Percentiles rank a stretch among this genome's conserved stretches.
Evolutionary conservation across 2,797 vertebrate genomes (phyloP).

Genomic region (Eulemur mongoz): DNA sequence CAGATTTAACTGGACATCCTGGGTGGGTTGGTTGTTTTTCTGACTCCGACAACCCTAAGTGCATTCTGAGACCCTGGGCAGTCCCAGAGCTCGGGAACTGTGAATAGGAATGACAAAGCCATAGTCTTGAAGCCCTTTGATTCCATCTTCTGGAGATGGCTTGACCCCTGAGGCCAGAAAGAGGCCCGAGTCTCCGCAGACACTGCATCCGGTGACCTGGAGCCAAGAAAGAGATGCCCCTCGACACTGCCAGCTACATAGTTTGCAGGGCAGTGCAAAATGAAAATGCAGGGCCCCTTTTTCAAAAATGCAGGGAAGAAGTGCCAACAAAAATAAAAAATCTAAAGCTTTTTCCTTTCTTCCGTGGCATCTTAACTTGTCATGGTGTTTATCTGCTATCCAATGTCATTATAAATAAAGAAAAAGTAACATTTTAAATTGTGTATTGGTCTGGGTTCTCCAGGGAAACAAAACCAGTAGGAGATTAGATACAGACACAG

Average conservation of each 20-base stretch:
- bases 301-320: background rate
- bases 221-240: background rate
- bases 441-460: background rate
- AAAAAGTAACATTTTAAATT: background rate
- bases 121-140: background rate
- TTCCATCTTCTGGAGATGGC: background rate
- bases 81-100: background rate
- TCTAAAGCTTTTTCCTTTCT: background rate
- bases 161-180: background rate
- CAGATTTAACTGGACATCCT: background rate
- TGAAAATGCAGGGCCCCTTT: background rate
- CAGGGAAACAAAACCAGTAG: background rate
- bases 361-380: background rate
- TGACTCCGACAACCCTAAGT: background rate
- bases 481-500: background rate
- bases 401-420: background rate
- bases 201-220: background rate
- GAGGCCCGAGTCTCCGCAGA: background rate
- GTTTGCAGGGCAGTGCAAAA: background rate
- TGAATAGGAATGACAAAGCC: no score
- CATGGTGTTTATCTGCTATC: background rate
- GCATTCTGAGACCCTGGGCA: background rate
- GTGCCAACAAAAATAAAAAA: background rate
- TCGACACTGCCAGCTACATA: rapidly evolving
- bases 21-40: background rate